These are phyloP conservation scores for Oreochromis spilurus DNA, from an alignment of 2,113 vertebrate genomes.

Conservation along the genomic window DNA sequence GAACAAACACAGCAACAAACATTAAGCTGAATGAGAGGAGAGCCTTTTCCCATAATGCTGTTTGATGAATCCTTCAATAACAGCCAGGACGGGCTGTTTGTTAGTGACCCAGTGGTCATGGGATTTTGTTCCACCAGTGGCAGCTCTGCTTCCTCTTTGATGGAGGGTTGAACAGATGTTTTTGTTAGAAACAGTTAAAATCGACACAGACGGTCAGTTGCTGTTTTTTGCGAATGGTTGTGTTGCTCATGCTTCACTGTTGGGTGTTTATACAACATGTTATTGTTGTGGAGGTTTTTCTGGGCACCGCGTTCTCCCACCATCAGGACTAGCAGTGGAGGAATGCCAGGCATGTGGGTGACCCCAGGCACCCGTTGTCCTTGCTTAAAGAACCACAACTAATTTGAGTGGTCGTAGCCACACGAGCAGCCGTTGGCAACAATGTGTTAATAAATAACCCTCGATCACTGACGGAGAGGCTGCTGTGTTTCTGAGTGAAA, in stretches of 20 bases:
- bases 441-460: constrained; percentile 38
- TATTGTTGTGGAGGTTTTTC: background rate
- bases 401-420: constrained; percentile 57
- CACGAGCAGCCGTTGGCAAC: constrained; percentile 40
- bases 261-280: background rate
- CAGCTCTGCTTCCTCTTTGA: background rate
- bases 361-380: constrained; percentile 59
- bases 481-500: background rate
- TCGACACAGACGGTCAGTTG: background rate
- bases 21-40: background rate
- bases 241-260: background rate
- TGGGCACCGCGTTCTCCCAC: background rate
- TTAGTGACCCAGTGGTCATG: background rate
- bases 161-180: background rate
- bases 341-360: constrained; percentile 66
- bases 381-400: constrained; percentile 53
- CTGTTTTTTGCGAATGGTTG: background rate
- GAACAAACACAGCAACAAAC: background rate
- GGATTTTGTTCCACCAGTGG: background rate
- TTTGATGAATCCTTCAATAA: background rate
- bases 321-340: constrained; percentile 7
- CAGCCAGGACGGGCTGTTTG: background rate
- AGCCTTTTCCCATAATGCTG: background rate
- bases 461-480: background rate
- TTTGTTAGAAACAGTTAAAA: background rate